Evolutionary conservation across 2,113 vertebrate species (phyloP).

Genomic region (Limanda limanda): DNA sequence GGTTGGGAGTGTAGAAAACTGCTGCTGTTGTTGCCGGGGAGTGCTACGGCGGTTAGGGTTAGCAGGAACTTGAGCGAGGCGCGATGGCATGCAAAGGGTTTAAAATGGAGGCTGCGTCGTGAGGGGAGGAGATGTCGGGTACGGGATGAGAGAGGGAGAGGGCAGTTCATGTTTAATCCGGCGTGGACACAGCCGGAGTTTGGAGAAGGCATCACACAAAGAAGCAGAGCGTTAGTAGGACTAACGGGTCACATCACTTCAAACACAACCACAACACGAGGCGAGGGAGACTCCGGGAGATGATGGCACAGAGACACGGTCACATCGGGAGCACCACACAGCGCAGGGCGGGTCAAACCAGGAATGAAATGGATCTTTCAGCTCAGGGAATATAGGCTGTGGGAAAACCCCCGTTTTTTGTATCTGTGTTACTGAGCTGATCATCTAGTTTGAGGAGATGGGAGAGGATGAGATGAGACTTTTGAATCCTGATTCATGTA

Average conservation of each 20-base stretch:
- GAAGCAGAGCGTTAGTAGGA: constrained; percentile 76
- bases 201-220: constrained; percentile 76
- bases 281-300: constrained; percentile 42
- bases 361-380: constrained; percentile 45
- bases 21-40: constrained; percentile 60
- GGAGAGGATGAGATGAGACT: constrained; percentile 39
- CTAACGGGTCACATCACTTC: constrained; percentile 74
- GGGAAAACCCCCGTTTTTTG: constrained; percentile 3
- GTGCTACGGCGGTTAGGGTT: constrained; percentile 62
- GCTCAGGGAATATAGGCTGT: constrained; percentile 12
- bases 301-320: constrained; percentile 65
- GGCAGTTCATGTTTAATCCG: constrained; percentile 71
- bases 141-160: constrained; percentile 15
- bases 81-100: constrained; percentile 88
- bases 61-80: constrained; percentile 79
- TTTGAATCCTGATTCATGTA: constrained; percentile 11
- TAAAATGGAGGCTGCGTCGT: constrained; percentile 76
- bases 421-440: background rate
- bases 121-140: constrained; percentile 35
- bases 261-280: constrained; percentile 81
- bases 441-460: constrained; percentile 23
- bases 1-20: constrained; percentile 49
- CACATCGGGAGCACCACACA: constrained; percentile 56
- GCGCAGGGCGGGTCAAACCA: constrained; percentile 55
- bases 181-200: constrained; percentile 71